Conservation (phyloP, 2,888 invertebrate genomes). For the Sesia apiformis region DNA sequence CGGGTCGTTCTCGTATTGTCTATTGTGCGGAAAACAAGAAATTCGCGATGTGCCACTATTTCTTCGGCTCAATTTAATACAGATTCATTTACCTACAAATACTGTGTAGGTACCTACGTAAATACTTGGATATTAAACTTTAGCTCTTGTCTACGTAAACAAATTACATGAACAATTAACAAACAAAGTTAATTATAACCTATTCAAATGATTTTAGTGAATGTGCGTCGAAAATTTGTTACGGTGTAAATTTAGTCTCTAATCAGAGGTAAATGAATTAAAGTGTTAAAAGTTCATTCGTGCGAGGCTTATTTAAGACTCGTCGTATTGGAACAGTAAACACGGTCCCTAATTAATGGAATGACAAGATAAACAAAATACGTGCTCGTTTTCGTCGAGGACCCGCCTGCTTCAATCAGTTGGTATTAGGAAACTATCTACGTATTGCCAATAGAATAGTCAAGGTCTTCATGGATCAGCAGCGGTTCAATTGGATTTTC, state of each 20-base stretch:
- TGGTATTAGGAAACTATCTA: not conserved
- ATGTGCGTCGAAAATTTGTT: constrained; percentile 14
- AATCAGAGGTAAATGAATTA: constrained; percentile 38
- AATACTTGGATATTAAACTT: no score
- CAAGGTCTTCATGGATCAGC: not conserved
- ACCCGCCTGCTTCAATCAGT: constrained; percentile 21
- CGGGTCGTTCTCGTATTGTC: constrained; percentile 16
- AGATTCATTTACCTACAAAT: no score
- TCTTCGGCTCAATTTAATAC: no score
- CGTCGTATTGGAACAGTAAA: constrained; percentile 49
- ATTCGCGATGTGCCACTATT: no score
- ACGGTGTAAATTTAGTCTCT: constrained; percentile 28
- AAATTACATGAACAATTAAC: no score
- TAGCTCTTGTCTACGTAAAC: no score
- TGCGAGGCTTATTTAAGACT: constrained; percentile 44
- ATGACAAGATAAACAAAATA: constrained; percentile 32
- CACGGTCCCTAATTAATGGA: constrained; percentile 50
- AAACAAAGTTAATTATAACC: not conserved
- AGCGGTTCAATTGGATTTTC: no score
- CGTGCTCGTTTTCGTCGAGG: constrained; percentile 19
- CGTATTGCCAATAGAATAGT: not conserved
- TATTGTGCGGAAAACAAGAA: constrained; percentile 7
- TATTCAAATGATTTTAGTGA: constrained; percentile 3
- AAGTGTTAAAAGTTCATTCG: constrained; percentile 46
- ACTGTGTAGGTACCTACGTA: no score